Evolutionary conservation across 2,113 vertebrate species (phyloP), one percentile per base, ranked within the genome.

Genomic region (Puntigrus tetrazona): DNA sequence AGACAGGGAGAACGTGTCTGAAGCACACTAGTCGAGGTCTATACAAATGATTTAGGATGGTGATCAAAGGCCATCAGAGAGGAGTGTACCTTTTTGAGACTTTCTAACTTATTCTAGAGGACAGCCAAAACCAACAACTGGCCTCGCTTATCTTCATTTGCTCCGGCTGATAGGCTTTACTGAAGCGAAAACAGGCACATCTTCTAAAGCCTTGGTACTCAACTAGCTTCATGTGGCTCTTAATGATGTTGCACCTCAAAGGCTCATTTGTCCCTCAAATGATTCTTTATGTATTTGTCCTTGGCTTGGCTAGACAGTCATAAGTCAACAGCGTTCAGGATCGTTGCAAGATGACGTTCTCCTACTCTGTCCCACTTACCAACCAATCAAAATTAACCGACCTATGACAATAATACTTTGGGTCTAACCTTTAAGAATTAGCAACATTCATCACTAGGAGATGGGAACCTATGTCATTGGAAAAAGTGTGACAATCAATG

Each of bases 81-180:
- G 36, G 25, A 61, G 4, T 8, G 20, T 74, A 61, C 36, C 76
- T 43, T 43, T 61, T 43, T 7, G 5, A 25, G 29, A 65, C 41
- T 67, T 50, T 81, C 61, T 34, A 34, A 34, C 45, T 81, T 52
- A 8, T 70, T 52, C 79, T 81, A 81, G 79, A 81, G 79, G 79
- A 81, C 79, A 81, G 79, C 79, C 79, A 81, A 70, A 81, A 70
- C 20, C 29, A 45, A 52, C 18, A 52, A 69, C 11, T 52, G 27
- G 13, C 79, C 43, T 52, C 65, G 47, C 29, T 70, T 81, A 70
- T 81, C 79, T 52, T 81, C 22, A 81, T 81, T 81, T 70, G n/a
- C 31, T 25, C 10, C 1, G 31, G 27, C 43, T 70, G 79, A 81
- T 81, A 47, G 45, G 45, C 79, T 81, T 81, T 81, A 81, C 29